Percentiles rank a stretch among this genome's conserved stretches.
phyloP scores from a whole-genome alignment of 2,113 vertebrate genomes.

The Hypomesus transpacificus region DNA sequence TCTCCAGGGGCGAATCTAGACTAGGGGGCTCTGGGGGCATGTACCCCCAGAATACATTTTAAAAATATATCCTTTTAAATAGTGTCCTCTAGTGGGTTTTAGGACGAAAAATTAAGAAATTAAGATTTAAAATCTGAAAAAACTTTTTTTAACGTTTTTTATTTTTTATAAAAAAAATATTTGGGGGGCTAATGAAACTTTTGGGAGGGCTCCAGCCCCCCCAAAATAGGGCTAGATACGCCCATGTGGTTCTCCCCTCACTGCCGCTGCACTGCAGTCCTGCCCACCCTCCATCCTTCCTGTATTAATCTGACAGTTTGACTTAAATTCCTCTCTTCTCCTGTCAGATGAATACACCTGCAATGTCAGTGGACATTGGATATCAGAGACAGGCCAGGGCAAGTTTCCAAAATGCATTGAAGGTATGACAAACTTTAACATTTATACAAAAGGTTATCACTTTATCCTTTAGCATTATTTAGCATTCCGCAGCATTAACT shows the following conservation, averaged over 20 bases:
- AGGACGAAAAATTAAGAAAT: no score
- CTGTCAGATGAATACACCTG: conserved; percentile 62
- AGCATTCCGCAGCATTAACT: background rate
- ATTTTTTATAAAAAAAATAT: no score
- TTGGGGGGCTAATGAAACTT: no score
- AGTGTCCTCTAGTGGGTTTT: no score
- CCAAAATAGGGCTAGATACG: no score
- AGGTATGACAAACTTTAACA: conserved; percentile 47
- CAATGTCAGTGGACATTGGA: conserved; percentile 56
- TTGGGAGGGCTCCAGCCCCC: no score
- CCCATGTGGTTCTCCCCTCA: background rate
- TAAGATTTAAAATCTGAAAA: no score
- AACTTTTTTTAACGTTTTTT: no score
- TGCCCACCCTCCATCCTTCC: background rate
- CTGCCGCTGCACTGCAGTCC: background rate
- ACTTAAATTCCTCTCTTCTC: conserved; percentile 1
- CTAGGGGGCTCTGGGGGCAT: no score
- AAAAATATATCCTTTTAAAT: no score
- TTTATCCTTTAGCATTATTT: background rate
- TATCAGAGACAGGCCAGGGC: conserved; percentile 29
- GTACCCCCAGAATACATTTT: no score
- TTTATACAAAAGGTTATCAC: background rate
- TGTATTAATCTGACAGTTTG: background rate
- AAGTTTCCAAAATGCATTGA: conserved; percentile 58
- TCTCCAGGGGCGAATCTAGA: no score